Conservation (phyloP, 2,113 vertebrate genomes). For the Nipponia nippon region DNA sequence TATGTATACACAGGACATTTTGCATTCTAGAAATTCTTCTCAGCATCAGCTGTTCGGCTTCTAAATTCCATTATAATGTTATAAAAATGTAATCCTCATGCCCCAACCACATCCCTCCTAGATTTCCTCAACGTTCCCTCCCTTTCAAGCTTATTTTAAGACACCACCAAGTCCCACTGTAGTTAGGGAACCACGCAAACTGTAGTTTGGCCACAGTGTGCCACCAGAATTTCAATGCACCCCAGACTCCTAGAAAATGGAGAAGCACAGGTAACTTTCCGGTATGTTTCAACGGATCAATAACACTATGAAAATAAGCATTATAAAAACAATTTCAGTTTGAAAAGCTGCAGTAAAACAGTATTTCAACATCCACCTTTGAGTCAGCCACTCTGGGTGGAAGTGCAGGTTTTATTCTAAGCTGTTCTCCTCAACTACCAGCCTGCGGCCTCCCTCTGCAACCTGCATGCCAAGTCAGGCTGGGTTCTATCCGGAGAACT, state of each 20-base stretch:
- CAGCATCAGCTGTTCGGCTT: not conserved
- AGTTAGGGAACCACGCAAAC: not conserved
- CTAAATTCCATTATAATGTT: not conserved
- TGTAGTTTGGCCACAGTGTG: accelerated
- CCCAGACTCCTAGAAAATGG: accelerated
- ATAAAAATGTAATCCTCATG: accelerated
- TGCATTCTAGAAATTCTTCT: not conserved
- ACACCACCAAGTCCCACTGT: not conserved
- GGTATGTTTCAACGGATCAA: accelerated
- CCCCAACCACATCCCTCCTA: accelerated
- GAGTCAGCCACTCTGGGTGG: too few species aligned
- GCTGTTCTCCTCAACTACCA: accelerated
- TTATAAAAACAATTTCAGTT: too few species aligned
- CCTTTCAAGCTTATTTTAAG: not conserved
- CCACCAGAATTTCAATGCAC: not conserved
- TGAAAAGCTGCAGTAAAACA: not conserved
- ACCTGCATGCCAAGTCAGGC: accelerated
- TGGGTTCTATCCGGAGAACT: accelerated
- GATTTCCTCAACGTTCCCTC: accelerated
- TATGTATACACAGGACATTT: accelerated
- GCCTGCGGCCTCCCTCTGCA: not conserved
- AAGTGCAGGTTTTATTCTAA: accelerated
- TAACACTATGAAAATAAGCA: accelerated
- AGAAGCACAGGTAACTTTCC: accelerated
- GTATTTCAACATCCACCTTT: not conserved